Percentiles rank a stretch among this genome's conserved stretches.
Conservation (phyloP, 2,888 invertebrate species). For the Apamea monoglypha region DNA sequence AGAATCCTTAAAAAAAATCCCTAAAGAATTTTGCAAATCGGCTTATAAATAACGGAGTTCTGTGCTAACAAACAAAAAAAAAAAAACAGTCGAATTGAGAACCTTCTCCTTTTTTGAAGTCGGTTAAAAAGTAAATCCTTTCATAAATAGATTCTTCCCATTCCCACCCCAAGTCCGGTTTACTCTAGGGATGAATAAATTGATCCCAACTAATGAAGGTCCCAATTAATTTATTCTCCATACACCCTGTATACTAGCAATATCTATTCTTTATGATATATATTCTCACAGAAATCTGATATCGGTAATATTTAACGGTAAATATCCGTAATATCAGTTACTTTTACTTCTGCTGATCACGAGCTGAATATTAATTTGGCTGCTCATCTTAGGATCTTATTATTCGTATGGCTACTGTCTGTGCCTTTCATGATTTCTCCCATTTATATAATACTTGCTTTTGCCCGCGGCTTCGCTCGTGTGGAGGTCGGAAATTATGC, state of each 20-base stretch:
- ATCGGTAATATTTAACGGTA: slow-evolving; percentile 48
- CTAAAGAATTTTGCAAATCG: too few relatives aligned
- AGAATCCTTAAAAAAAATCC: too few relatives aligned
- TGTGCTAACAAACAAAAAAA: too few relatives aligned
- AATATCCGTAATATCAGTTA: slow-evolving; percentile 46
- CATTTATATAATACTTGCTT: not conserved
- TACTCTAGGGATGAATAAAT: slow-evolving; percentile 40
- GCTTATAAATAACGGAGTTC: too few relatives aligned
- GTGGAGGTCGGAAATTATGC: too few relatives aligned
- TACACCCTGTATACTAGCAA: slow-evolving; percentile 26
- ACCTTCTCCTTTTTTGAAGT: too few relatives aligned
- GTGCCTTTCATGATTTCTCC: not conserved
- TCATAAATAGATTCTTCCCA: not conserved
- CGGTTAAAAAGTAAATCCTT: not conserved
- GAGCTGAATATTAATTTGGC: slow-evolving; percentile 45
- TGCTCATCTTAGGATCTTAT: slow-evolving; percentile 11
- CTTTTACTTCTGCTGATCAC: slow-evolving; percentile 47
- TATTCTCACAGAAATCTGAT: slow-evolving; percentile 42
- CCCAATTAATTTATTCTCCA: slow-evolving; percentile 42
- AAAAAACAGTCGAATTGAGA: too few relatives aligned
- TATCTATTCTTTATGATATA: slow-evolving; percentile 44
- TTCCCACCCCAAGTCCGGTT: slow-evolving; percentile 5
- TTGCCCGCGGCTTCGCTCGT: too few relatives aligned
- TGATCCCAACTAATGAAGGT: slow-evolving; percentile 38
- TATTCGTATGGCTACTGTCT: slow-evolving; percentile 11